Percentiles rank a stretch among this genome's conserved stretches.
Evolutionary conservation across 2,888 invertebrate species (phyloP).

Genomic region (Monochamus alternatus): DNA sequence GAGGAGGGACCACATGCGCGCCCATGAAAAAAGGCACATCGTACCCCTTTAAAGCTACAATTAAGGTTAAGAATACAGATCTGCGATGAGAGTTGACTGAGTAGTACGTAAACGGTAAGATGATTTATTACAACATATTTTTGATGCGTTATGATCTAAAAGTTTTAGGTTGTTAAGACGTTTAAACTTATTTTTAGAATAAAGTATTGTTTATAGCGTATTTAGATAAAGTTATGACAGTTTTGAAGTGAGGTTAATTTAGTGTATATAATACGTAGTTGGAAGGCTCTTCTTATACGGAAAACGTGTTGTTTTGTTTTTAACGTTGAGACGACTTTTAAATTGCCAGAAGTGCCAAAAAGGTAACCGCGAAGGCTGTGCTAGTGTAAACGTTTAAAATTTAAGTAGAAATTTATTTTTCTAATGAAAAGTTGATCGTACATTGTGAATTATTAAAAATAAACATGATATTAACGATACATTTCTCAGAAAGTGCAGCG

Average conservation of each 20-base stretch:
- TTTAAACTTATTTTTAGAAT: background rate
- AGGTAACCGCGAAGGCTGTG: background rate
- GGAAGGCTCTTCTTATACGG: background rate
- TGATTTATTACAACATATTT: background rate
- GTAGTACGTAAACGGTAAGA: background rate
- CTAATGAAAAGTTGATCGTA: too few species aligned
- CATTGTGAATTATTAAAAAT: background rate
- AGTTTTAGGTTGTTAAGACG: background rate
- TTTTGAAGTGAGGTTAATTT: background rate
- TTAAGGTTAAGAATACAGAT: background rate
- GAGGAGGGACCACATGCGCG: constrained; percentile 49
- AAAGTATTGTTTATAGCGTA: background rate
- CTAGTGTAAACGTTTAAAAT: background rate
- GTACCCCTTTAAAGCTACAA: constrained; percentile 6
- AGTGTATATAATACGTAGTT: background rate
- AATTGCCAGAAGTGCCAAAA: background rate
- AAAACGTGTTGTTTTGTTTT: background rate
- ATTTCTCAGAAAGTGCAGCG: too few species aligned
- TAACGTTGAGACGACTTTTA: background rate
- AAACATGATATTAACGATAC: background rate
- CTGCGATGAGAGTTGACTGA: background rate
- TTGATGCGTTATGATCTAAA: background rate
- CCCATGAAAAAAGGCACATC: constrained; percentile 52
- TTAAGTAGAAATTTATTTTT: too few species aligned
- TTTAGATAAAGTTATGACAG: background rate